Evolutionary conservation across 2,797 vertebrate species (phyloP).

Genomic region (Anabas testudineus): DNA sequence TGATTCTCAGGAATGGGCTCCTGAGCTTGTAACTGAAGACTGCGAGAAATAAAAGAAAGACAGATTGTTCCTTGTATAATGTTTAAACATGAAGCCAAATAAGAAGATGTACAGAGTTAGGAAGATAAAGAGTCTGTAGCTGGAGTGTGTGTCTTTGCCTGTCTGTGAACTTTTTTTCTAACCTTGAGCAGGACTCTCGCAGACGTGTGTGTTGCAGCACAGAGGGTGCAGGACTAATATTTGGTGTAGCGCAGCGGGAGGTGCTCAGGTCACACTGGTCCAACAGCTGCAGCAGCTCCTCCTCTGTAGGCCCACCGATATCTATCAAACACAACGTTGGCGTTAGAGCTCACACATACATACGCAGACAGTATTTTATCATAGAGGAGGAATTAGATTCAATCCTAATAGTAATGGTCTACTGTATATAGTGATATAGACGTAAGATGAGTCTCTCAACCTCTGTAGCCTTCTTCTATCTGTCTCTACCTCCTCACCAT

Average conservation of each 20-base stretch:
- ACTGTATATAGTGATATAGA: background rate
- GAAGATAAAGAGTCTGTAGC: background rate
- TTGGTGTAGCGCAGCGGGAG: conserved; percentile 96
- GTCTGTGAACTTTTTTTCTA: conserved; percentile 16
- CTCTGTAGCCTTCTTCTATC: background rate
- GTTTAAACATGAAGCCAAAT: background rate
- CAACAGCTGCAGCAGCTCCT: conserved; percentile 94
- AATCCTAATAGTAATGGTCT: background rate
- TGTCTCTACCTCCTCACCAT: conserved; percentile 58
- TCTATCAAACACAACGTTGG: conserved; percentile 77
- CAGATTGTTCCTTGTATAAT: background rate
- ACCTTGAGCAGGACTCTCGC: conserved; percentile 95
- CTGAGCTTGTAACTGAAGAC: conserved; percentile 92
- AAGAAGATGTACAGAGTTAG: background rate
- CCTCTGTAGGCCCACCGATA: conserved; percentile 93
- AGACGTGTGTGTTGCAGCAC: conserved; percentile 93
- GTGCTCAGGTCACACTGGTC: conserved; percentile 98
- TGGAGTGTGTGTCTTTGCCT: background rate
- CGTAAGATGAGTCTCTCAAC: background rate
- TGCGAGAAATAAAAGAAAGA: conserved; percentile 57
- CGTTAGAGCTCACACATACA: conserved; percentile 1
- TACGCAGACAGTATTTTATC: too few species aligned
- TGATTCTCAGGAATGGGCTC: conserved; percentile 89
- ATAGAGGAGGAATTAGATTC: too few species aligned
- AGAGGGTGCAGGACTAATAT: conserved; percentile 96